A percentile compares a stretch with the other conserved stretches of the same genome.
Evolutionary conservation across 2,888 invertebrate genomes (phyloP).

Genomic region (Polyploca ridens): DNA sequence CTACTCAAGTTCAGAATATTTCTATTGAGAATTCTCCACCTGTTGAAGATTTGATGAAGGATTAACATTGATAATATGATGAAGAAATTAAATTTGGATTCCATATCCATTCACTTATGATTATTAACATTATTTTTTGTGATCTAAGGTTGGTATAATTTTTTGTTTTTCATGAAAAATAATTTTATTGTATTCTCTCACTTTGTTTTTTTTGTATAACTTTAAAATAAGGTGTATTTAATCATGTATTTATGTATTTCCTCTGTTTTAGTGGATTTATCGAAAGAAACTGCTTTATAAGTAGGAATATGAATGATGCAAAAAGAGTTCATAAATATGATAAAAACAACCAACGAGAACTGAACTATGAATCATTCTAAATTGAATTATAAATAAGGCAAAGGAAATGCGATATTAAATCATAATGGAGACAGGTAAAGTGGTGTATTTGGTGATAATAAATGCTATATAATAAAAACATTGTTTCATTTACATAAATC

Average conservation of each 20-base stretch:
- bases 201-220: neutral
- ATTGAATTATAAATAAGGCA: neutral
- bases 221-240: neutral
- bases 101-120: neutral
- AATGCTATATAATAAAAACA: neutral
- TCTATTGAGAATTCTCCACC: neutral
- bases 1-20: neutral
- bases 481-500: neutral
- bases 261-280: slow-evolving; percentile 2
- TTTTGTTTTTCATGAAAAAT: neutral
- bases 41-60: neutral
- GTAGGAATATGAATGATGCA: too few relatives aligned
- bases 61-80: neutral
- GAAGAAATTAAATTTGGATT: neutral
- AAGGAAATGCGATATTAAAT: slow-evolving; percentile 2
- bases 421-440: neutral
- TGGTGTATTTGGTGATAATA: neutral
- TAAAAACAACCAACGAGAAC: neutral
- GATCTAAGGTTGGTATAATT: neutral
- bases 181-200: neutral
- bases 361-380: neutral
- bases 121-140: neutral
- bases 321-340: neutral
- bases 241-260: neutral
- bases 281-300: neutral